A percentile compares a stretch with the other conserved stretches of the same genome.
Conservation (phyloP, 35 echinoderm and acorn worm species). For the Antedon bifida region DNA sequence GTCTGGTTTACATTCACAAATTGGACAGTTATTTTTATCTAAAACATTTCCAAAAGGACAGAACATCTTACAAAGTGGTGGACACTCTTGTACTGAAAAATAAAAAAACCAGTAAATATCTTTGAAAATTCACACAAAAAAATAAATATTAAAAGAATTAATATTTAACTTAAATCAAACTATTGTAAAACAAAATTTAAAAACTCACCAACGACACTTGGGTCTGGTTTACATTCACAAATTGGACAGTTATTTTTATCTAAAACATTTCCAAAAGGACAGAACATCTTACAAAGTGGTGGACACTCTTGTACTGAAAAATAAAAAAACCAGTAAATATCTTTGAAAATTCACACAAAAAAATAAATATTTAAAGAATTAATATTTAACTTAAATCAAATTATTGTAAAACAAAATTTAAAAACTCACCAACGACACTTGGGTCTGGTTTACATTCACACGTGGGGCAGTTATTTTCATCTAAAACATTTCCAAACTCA, state of each 20-base stretch:
- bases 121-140: not conserved
- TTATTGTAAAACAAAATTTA: too few species aligned
- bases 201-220: not conserved
- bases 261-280: constrained; percentile 20
- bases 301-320: not conserved
- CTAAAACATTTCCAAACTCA: too few species aligned
- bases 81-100: not conserved
- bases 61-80: constrained; percentile 23
- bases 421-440: not conserved
- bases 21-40: constrained; percentile 32
- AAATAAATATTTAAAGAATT: not conserved
- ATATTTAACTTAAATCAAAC: constrained; percentile 10
- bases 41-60: constrained; percentile 27
- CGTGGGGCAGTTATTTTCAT: too few species aligned
- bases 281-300: constrained; percentile 28
- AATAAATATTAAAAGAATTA: constrained; percentile 17
- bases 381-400: not conserved
- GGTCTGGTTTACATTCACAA: constrained; percentile 32
- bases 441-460: too few species aligned
- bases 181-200: not conserved
- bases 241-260: constrained; percentile 35
- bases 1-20: constrained; percentile 32
- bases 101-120: not conserved
- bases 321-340: not conserved
- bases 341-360: not conserved